Conservation (phyloP, 2,113 vertebrate species). For the Carlito syrichta region DNA sequence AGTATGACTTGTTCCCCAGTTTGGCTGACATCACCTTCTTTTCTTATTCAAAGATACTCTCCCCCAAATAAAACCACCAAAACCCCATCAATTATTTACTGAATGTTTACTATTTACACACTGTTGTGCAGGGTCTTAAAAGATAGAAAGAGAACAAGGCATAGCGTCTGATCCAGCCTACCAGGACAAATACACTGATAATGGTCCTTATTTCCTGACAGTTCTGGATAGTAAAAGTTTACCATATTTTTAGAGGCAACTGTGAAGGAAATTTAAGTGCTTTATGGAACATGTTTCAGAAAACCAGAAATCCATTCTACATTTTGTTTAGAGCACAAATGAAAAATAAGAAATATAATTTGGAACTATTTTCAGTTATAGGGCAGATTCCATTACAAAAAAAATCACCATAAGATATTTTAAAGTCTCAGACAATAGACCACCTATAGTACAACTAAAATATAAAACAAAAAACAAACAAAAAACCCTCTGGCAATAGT, state of each 20-base stretch:
- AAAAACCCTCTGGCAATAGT: conserved; percentile 16
- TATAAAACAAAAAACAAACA: too few relatives aligned
- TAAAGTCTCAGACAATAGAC: neutral
- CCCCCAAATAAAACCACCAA: neutral
- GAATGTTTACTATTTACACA: conserved; percentile 12
- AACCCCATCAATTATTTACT: conserved; percentile 1
- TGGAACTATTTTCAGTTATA: conserved; percentile 40
- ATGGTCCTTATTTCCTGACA: conserved; percentile 2
- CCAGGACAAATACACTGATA: neutral
- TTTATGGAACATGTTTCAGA: conserved; percentile 16
- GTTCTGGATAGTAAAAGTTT: conserved; percentile 32
- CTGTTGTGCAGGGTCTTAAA: conserved; percentile 24
- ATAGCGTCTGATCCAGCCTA: conserved; percentile 2
- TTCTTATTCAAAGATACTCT: neutral
- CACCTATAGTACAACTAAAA: neutral
- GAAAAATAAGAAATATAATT: neutral
- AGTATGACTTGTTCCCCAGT: conserved; percentile 5
- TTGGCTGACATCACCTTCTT: conserved; percentile 37
- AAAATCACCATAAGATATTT: conserved; percentile 26
- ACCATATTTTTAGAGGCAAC: neutral
- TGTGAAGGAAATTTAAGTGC: neutral
- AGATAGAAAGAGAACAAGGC: neutral
- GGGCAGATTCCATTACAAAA: conserved; percentile 34
- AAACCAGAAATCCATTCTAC: conserved; percentile 35
- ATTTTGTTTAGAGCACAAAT: conserved; percentile 39